Evolutionary conservation across 2,113 vertebrate species (phyloP), one percentile per base, ranked within the genome.

Genomic region (Melanerpes formicivorus): DNA sequence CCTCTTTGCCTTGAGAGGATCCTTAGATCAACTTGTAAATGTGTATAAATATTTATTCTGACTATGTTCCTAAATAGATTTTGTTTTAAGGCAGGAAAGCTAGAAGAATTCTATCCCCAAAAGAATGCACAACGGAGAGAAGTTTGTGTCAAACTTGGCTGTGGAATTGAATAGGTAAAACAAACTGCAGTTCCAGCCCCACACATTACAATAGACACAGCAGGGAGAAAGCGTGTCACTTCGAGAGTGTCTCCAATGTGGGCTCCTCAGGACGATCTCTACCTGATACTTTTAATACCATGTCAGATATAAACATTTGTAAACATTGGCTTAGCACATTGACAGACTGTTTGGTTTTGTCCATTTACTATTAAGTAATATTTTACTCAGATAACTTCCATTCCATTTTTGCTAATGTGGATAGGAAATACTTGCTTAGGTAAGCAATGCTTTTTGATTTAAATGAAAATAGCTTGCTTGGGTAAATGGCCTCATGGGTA

Each of bases 381-480:
- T 54, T 90, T 95, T 60, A 83, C 48, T 30, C 16, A 37, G 30
- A 52, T 54, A n/a, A 75, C 40, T 88, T 79, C 4, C 19, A n/a
- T 80, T 82, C 37, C 14, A 34, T 73, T 85, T 12, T 80, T 90
- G 15, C 25, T 55, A 75, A 55, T 77, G 65, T 76, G 74, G 72
- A 60, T 90, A 40, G 63, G 23, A 93, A 91, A 80, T 90, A 72
- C 76, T 92, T 90, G 66, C 73, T 93, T 65, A 92, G 65, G 76
- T 93, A 87, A 80, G 93, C 69, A 93, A 54, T 60, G 18, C 11
- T 80, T 93, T 90, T 83, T 80, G 29, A 93, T 95, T 92, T 93
- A 92, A 86, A 95, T 91, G 76, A 82, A 96, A 92, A 91, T 93
- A 90, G 27, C 80, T 81, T 91, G 18, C 76, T 80, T 95, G 73